Conservation (phyloP, 2,797 vertebrate species). For the Acanthurus lineatus region DNA sequence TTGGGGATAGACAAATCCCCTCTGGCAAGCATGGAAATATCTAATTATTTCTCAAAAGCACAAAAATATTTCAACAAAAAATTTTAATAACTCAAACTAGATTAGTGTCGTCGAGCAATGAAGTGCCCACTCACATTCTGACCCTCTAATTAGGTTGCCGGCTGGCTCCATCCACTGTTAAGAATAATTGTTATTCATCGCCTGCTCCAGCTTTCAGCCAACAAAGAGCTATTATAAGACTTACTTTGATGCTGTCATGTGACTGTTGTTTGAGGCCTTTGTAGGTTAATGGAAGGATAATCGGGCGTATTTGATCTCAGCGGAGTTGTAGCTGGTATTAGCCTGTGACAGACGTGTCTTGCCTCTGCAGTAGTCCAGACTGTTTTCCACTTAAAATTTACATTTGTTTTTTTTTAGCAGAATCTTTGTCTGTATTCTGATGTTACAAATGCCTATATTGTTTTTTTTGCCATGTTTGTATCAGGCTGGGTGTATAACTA, state of each 20-base stretch:
- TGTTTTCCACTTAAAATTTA: conserved; percentile 15
- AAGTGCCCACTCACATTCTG: conserved; percentile 65
- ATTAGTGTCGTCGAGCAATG: conserved; percentile 71
- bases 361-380: conserved; percentile 20
- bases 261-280: conserved; percentile 71
- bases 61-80: conserved; percentile 52
- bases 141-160: conserved; percentile 72
- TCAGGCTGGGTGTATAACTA: neutral
- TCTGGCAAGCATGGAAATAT: conserved; percentile 62
- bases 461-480: neutral
- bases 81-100: conserved; percentile 62
- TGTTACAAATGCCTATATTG: neutral
- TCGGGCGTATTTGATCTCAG: conserved; percentile 72
- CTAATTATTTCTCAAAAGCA: conserved; percentile 63
- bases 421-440: conserved; percentile 12
- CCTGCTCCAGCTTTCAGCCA: conserved; percentile 68
- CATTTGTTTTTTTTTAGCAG: conserved; percentile 1
- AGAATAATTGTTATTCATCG: conserved; percentile 76
- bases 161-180: conserved; percentile 68
- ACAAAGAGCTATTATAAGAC: conserved; percentile 76
- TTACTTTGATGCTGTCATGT: conserved; percentile 78
- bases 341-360: conserved; percentile 37
- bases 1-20: conserved; percentile 54
- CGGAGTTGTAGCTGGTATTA: conserved; percentile 55
- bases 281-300: conserved; percentile 82